These are phyloP conservation scores for Thalassoma bifasciatum DNA, from an alignment of 2,113 vertebrate genomes.

Conservation along the genomic window DNA sequence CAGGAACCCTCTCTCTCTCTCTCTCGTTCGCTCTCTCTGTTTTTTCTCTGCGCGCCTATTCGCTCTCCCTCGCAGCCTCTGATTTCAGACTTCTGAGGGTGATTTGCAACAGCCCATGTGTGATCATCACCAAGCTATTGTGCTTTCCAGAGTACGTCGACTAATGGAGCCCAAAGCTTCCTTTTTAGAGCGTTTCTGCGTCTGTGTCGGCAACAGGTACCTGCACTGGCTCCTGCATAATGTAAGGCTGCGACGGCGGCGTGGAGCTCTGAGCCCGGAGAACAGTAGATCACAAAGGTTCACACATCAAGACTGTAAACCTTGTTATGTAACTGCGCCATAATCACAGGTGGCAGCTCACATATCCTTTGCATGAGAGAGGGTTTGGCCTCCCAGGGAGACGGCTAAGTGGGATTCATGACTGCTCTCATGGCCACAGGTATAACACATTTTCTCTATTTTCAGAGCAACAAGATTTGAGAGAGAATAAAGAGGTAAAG, in stretches of 20 bases:
- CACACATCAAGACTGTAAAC: slow-evolving; percentile 62
- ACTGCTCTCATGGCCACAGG: slow-evolving; percentile 75
- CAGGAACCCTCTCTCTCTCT: slow-evolving; percentile 57
- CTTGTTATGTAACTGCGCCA: slow-evolving; percentile 70
- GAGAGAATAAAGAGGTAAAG: slow-evolving; percentile 12
- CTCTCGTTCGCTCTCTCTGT: too few species aligned
- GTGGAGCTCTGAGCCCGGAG: slow-evolving; percentile 36
- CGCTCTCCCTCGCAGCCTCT: slow-evolving; percentile 52
- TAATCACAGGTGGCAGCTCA: slow-evolving; percentile 77
- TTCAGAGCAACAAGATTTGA: slow-evolving; percentile 42
- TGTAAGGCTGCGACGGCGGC: slow-evolving; percentile 22
- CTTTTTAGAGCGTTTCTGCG: slow-evolving; percentile 54
- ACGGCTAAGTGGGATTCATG: slow-evolving; percentile 63
- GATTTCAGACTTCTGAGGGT: slow-evolving; percentile 73
- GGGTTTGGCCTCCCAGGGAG: slow-evolving; percentile 67
- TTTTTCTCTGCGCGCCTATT: slow-evolving; percentile 39
- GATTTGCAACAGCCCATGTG: slow-evolving; percentile 70
- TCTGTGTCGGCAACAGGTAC: slow-evolving; percentile 72
- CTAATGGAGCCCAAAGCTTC: slow-evolving; percentile 66
- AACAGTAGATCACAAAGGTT: slow-evolving; percentile 73
- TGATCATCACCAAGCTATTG: slow-evolving; percentile 75
- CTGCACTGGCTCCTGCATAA: slow-evolving; percentile 45
- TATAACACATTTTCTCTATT: slow-evolving; percentile 57
- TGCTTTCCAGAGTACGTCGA: slow-evolving; percentile 61
- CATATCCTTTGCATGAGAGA: slow-evolving; percentile 71